A percentile compares a stretch with the other conserved stretches of the same genome.
Conservation (phyloP, 2,113 vertebrate genomes). For the Myrmecophaga tridactyla region DNA sequence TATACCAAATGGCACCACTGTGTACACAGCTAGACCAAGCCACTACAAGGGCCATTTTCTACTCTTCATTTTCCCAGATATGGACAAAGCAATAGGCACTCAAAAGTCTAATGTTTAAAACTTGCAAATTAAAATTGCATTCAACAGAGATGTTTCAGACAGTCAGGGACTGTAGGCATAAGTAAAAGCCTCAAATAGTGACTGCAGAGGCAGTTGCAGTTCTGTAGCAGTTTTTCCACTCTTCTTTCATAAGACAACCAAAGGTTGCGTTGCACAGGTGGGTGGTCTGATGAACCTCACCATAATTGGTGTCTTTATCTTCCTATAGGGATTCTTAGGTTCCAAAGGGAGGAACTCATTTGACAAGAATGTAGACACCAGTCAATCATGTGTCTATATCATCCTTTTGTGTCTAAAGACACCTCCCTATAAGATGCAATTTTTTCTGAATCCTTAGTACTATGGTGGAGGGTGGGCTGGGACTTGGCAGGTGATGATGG, state of each 20-base stretch:
- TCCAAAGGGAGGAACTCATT: not conserved
- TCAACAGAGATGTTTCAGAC: not conserved
- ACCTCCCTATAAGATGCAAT: not conserved
- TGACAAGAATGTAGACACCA: not conserved
- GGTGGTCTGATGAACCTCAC: not conserved
- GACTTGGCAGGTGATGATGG: not conserved
- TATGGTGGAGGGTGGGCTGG: not conserved
- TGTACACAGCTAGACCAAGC: not conserved
- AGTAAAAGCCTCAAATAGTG: not conserved
- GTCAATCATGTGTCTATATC: not conserved
- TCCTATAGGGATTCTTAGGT: not conserved
- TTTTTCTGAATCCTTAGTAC: not conserved
- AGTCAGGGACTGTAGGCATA: not conserved
- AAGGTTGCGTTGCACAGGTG: not conserved
- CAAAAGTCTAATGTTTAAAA: conserved; percentile 3
- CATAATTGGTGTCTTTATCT: not conserved
- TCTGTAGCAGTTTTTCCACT: not conserved
- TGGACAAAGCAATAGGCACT: not conserved
- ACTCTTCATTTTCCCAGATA: not conserved
- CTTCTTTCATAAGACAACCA: not conserved
- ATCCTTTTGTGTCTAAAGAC: not conserved
- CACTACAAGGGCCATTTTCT: not conserved
- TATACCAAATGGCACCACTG: not conserved
- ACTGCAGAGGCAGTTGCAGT: not conserved
- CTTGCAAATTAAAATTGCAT: not conserved